Percentiles rank a stretch among this genome's conserved stretches.
Evolutionary conservation across 2,888 invertebrate species (phyloP).

Genomic region (Fragum whitleyi): DNA sequence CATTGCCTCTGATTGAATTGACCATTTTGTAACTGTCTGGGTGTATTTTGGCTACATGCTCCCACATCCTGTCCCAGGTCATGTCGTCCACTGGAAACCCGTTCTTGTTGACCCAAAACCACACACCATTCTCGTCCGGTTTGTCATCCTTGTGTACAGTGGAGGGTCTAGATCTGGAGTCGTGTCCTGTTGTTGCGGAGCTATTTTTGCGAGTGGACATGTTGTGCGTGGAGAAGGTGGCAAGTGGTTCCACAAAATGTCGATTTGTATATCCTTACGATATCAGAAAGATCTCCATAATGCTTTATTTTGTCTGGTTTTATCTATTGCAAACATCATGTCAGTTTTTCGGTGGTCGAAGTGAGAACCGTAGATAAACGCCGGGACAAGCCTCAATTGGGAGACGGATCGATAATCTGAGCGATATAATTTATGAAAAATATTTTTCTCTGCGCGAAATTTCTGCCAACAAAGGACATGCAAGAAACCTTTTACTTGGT

Average conservation of each 20-base stretch:
- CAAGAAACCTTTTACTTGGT: too few species aligned
- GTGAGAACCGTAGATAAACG: too few species aligned
- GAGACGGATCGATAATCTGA: too few species aligned
- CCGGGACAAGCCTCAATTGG: too few species aligned
- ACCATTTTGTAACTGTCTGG: constrained; percentile 79
- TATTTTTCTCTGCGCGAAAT: background rate
- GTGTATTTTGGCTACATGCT: constrained; percentile 81
- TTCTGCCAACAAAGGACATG: too few species aligned
- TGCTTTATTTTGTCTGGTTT: background rate
- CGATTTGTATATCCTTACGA: constrained; percentile 18
- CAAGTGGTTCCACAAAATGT: background rate
- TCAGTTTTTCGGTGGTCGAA: background rate
- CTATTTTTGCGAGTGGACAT: constrained; percentile 4
- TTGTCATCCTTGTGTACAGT: constrained; percentile 73
- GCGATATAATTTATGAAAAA: background rate
- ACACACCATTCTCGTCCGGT: constrained; percentile 81
- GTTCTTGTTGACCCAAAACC: constrained; percentile 84
- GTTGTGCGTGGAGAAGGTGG: background rate
- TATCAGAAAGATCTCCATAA: constrained; percentile 7
- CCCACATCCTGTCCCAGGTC: constrained; percentile 85
- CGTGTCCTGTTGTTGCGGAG: constrained; percentile 48
- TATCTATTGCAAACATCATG: background rate
- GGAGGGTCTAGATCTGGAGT: constrained; percentile 48
- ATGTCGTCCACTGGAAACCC: constrained; percentile 84
- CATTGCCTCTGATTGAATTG: constrained; percentile 69